Conservation (phyloP, 2,113 vertebrate genomes). For the Platysteira castanea region DNA sequence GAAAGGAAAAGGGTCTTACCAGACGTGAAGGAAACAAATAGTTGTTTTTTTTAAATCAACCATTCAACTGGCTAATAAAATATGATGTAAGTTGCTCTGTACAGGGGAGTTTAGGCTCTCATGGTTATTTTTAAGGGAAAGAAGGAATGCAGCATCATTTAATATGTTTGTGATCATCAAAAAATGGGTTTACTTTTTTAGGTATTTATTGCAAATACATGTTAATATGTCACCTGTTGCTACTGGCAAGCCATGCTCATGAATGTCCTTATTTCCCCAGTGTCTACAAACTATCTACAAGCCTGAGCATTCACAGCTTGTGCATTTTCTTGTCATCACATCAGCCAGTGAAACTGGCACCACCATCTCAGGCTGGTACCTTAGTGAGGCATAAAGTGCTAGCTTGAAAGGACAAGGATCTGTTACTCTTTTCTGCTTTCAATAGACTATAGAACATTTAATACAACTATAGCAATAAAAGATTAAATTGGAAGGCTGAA, state of each 20-base stretch:
- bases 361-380: neutral
- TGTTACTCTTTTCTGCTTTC: neutral
- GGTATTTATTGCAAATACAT: neutral
- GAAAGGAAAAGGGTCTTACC: neutral
- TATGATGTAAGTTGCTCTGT: neutral
- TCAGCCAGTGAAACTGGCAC: conserved; percentile 5
- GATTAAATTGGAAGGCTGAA: neutral
- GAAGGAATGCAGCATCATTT: neutral
- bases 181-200: neutral
- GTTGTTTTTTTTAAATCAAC: neutral
- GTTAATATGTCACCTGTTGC: neutral
- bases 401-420: neutral
- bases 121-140: neutral
- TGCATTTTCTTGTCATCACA: neutral
- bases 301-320: neutral
- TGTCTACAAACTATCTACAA: neutral
- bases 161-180: neutral
- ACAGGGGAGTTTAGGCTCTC: neutral
- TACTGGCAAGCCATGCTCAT: neutral
- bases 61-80: neutral
- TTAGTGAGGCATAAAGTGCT: neutral
- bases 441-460: neutral
- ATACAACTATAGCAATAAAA: neutral
- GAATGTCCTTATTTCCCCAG: neutral
- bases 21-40: neutral